These are phyloP conservation scores for Cheilosia urbana DNA, from an alignment of 2,888 invertebrate genomes.

Conservation along the genomic window DNA sequence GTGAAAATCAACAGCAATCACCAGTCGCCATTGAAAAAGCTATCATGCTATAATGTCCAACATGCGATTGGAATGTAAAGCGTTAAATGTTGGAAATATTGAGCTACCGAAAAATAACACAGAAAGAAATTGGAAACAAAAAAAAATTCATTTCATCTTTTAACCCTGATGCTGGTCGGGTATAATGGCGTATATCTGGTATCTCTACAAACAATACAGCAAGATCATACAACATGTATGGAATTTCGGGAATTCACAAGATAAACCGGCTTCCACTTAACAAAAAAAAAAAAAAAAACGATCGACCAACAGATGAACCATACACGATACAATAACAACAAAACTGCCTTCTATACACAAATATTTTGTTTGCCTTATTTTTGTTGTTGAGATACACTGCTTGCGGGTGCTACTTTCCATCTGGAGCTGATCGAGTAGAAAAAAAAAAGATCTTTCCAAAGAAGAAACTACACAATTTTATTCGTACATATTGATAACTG, in stretches of 20 bases:
- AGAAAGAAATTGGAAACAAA: neutral
- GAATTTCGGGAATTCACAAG: slow-evolving; percentile 73
- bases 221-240: slow-evolving; percentile 64
- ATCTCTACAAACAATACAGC: slow-evolving; percentile 69
- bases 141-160: slow-evolving; percentile 25
- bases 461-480: neutral
- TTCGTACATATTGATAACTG: neutral
- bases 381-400: slow-evolving; percentile 32
- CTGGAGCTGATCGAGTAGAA: slow-evolving; percentile 58
- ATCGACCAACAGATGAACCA: slow-evolving; percentile 47
- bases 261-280: slow-evolving; percentile 70
- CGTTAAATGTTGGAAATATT: slow-evolving; percentile 32
- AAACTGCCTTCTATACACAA: slow-evolving; percentile 54
- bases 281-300: slow-evolving; percentile 1
- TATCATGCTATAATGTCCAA: neutral
- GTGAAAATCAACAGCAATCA: slow-evolving; percentile 62
- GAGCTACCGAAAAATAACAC: slow-evolving; percentile 49
- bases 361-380: slow-evolving; percentile 43
- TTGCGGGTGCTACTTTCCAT: slow-evolving; percentile 70
- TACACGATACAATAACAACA: slow-evolving; percentile 46
- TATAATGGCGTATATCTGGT: neutral
- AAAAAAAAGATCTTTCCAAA: slow-evolving; percentile 25
- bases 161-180: neutral
- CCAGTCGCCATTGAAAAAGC: slow-evolving; percentile 21
- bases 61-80: slow-evolving; percentile 44